Percentiles rank a stretch among this genome's conserved stretches.
Evolutionary conservation across 1,140 invertebrate genomes (phyloP).

Genomic region (Charaxes varanes): DNA sequence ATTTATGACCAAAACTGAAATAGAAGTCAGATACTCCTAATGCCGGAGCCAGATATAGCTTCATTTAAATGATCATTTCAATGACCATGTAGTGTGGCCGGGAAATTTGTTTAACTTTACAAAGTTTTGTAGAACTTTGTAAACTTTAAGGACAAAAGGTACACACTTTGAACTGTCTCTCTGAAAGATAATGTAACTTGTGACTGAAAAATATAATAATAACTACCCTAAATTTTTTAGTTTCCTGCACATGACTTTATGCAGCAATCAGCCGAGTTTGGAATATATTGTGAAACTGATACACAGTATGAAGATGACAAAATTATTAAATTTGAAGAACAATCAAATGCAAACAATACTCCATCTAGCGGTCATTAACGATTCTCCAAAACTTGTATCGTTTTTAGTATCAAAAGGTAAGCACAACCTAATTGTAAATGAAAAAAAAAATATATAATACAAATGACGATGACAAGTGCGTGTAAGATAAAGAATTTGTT

Average conservation of each 20-base stretch:
- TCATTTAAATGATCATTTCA: too few relatives aligned
- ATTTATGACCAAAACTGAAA: too few relatives aligned
- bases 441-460: too few relatives aligned
- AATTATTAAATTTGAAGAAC: slow-evolving; percentile 42
- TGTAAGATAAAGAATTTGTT: too few relatives aligned
- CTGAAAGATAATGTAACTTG: background rate
- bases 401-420: slow-evolving; percentile 53
- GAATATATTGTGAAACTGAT: slow-evolving; percentile 59
- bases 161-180: background rate
- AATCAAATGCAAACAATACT: slow-evolving; percentile 40
- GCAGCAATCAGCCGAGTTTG: slow-evolving; percentile 44
- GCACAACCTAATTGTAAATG: too few relatives aligned
- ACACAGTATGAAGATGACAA: slow-evolving; percentile 39
- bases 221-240: slow-evolving; percentile 21
- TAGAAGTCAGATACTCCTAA: too few relatives aligned
- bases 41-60: too few relatives aligned
- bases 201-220: background rate
- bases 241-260: slow-evolving; percentile 57
- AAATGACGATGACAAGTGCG: too few relatives aligned
- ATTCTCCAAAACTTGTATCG: slow-evolving; percentile 32
- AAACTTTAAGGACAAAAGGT: too few relatives aligned
- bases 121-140: too few relatives aligned
- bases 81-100: too few relatives aligned
- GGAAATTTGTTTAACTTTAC: too few relatives aligned
- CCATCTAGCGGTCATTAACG: slow-evolving; percentile 47